Conservation (phyloP, 2,113 vertebrate species). For the cat (Felis catus) region F.catus_Fca126_mat1.0 CM031419.1:30035001-30035500, state of each 20-base stretch:
- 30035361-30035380: too few relatives aligned
- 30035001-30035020: background rate
- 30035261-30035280: too few relatives aligned
- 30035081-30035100: background rate
- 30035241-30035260: background rate
- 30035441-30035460: too few relatives aligned
- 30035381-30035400: too few relatives aligned
- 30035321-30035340: too few relatives aligned
- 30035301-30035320: too few relatives aligned
- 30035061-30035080: background rate
- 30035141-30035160: conserved; percentile 20
- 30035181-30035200: conserved; percentile 32
- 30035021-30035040: conserved; percentile 2
- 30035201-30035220: background rate
- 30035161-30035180: conserved; percentile 36
- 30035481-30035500: conserved; percentile 27
- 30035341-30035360: too few relatives aligned
- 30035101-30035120: background rate
- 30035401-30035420: too few relatives aligned
- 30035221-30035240: conserved; percentile 47
- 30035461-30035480: conserved; percentile 2
- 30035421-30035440: too few relatives aligned
- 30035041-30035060: background rate
- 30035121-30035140: conserved; percentile 21
- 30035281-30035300: too few relatives aligned